These are phyloP conservation scores for Andrena chrysosceles DNA, from an alignment of 2,888 invertebrate species.

Conservation along the genomic window DNA sequence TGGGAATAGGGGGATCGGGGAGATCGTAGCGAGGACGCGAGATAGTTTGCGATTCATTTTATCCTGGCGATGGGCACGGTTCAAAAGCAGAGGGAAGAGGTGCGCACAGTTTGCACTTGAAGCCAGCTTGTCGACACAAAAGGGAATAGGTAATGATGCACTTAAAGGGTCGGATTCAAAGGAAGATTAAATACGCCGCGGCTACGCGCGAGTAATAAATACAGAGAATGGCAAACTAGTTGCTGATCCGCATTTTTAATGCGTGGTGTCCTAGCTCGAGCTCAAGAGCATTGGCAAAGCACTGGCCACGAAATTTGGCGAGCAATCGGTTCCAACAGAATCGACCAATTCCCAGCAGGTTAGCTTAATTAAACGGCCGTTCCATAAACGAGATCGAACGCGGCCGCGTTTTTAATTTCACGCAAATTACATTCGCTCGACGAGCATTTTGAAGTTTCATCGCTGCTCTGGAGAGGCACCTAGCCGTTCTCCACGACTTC, in stretches of 20 bases:
- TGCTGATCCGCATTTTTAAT: slow-evolving; percentile 54
- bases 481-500: slow-evolving; percentile 10
- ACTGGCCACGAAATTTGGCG: neutral
- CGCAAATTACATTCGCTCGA: slow-evolving; percentile 8
- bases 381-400: neutral
- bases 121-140: slow-evolving; percentile 52
- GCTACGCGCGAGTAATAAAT: slow-evolving; percentile 61
- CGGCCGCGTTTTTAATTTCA: slow-evolving; percentile 25
- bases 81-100: slow-evolving; percentile 21
- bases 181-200: slow-evolving; percentile 61
- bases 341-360: slow-evolving; percentile 6
- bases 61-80: neutral
- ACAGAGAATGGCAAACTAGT: slow-evolving; percentile 63
- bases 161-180: slow-evolving; percentile 71
- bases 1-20: neutral
- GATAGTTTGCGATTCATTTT: slow-evolving; percentile 48
- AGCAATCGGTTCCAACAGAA: neutral
- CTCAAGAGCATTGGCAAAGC: neutral
- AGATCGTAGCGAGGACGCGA: neutral
- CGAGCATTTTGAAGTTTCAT: neutral
- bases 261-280: neutral
- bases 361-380: slow-evolving; percentile 31
- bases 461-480: neutral
- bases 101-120: slow-evolving; percentile 36
- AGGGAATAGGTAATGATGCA: slow-evolving; percentile 73